phyloP scores from a whole-genome alignment of 2,797 vertebrate species.

The Dryobates pubescens region DNA sequence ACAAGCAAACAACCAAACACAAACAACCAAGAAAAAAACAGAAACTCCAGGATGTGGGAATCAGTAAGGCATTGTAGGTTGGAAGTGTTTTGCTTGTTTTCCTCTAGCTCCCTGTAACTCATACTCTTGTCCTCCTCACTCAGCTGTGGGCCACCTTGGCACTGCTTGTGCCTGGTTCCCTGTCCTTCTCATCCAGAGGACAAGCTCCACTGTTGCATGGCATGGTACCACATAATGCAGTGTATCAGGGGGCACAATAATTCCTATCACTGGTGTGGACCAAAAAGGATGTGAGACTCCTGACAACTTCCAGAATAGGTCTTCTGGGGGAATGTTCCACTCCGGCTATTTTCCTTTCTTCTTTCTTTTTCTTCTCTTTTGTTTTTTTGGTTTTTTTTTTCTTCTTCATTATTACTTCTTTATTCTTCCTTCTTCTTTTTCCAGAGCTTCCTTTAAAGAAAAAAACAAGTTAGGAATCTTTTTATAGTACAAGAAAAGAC shows the following conservation, averaged over 20 bases:
- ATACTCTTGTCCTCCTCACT: background rate
- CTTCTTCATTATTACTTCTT: background rate
- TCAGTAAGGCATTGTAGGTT: background rate
- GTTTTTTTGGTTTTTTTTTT: background rate
- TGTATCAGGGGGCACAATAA: rapidly evolving
- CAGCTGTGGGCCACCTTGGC: background rate
- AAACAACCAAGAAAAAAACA: no score
- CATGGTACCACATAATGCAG: background rate
- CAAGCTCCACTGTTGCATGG: no score
- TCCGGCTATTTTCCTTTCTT: background rate
- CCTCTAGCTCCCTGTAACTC: background rate
- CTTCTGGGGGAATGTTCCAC: background rate
- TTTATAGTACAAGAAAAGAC: background rate
- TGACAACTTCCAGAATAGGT: background rate
- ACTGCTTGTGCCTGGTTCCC: background rate
- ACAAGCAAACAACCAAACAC: no score
- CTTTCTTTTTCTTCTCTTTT: no score
- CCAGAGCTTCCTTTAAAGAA: background rate
- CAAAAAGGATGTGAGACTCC: background rate
- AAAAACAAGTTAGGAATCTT: background rate
- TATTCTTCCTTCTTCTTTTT: background rate
- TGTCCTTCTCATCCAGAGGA: rapidly evolving
- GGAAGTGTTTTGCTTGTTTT: background rate
- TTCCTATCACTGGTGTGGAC: rapidly evolving
- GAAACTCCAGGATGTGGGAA: background rate